Conservation (phyloP, 2,888 invertebrate genomes). For the Alcis repandata region DNA sequence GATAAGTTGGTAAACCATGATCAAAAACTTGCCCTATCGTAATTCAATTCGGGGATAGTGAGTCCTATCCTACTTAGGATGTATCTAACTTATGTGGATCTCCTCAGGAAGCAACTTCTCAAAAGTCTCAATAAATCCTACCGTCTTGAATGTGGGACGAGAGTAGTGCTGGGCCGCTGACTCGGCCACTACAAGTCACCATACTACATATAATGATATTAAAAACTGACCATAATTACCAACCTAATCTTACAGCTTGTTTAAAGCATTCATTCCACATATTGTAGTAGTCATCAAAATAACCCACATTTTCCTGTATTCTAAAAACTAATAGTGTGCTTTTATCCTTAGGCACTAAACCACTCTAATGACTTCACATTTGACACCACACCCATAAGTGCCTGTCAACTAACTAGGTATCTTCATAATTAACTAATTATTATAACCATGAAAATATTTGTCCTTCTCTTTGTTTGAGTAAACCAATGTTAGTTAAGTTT, state of each 20-base stretch:
- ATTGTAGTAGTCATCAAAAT: conserved; percentile 9
- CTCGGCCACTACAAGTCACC: neutral
- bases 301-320: conserved; percentile 39
- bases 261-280: neutral
- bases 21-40: neutral
- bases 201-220: neutral
- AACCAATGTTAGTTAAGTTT: too few species aligned
- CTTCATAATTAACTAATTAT: neutral
- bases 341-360: conserved; percentile 36
- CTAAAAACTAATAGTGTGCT: conserved; percentile 16
- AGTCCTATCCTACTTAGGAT: neutral
- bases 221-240: neutral
- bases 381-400: conserved; percentile 12
- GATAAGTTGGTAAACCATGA: neutral
- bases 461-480: too few species aligned
- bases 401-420: conserved; percentile 14
- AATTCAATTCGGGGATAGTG: neutral
- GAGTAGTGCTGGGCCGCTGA: neutral
- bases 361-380: conserved; percentile 1
- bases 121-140: too few species aligned
- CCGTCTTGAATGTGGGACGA: too few species aligned
- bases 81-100: neutral
- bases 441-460: neutral
- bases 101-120: too few species aligned
- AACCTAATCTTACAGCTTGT: neutral